Base-by-base conservation (phyloP, 2,888 invertebrate species). In the Plusia festucae region DNA sequence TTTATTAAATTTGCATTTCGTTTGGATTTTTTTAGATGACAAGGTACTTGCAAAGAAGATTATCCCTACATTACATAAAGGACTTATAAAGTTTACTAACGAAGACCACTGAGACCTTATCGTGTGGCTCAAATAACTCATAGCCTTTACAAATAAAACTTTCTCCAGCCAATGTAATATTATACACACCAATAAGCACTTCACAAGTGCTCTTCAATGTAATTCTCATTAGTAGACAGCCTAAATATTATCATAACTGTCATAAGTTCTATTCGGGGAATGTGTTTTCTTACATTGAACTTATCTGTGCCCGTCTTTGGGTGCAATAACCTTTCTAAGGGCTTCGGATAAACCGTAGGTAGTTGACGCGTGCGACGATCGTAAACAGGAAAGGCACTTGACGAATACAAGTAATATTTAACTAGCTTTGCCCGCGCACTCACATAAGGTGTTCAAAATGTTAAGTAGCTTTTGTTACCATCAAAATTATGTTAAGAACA, bases 161-260 rank as follows among this genome's bases (percentile, higher is more conserved):
- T 70, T 70, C 70, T 67, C 44, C 40, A n/a, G 53, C 32, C 53
- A 64, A 60, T 78, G 57, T 64, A 68, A 69, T 66, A 72, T 72
- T 49, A 62, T 68, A 58, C 53, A 65, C 40, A n/a, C 6, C 40
- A 40, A 40, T 53, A 53, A 60, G 52, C 44, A 62, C 54, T 59
- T 70, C 51, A 67, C 70, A 65, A 76, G 64, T 65, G 68, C 56
- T 53, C 52, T 34, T 63, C 55, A 64, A 53, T 30, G 76, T 71
- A 72, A 60, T 67, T 68, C 30, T 81, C 82, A 82, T 84, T 85
- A 85, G 70, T 75, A 60, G 74, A 77, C 76, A 77, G 67, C 61
- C 78, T 76, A 82, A 88, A 87, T 89, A 85, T 90, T 87, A 86
- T 87, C 84, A 82, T 88, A 88, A 86, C 86, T 86, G 85, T 82